These are phyloP conservation scores for Diacarnus erythraeanus DNA, from an alignment of 37 sponge, comb jelly and placozoan genomes.

Conservation along the genomic window DNA sequence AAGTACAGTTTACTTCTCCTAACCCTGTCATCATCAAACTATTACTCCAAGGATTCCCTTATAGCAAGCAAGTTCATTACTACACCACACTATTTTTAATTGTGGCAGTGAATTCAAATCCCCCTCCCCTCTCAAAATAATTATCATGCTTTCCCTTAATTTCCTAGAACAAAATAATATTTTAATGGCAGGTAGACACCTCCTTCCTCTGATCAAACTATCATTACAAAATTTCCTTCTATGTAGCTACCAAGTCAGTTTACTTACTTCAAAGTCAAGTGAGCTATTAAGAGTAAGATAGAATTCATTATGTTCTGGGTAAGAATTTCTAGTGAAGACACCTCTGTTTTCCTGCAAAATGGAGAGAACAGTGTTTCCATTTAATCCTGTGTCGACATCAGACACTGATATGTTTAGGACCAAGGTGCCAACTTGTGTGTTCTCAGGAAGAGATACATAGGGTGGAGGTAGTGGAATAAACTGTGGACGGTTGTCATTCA, in stretches of 20 bases:
- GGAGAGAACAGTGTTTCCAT: constrained; percentile 10
- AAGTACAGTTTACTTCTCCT: neutral
- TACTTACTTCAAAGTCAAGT: constrained; percentile 51
- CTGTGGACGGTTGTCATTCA: constrained; percentile 44
- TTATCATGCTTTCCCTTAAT: no score
- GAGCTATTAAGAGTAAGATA: constrained; percentile 1
- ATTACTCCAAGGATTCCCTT: no score
- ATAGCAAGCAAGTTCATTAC: no score
- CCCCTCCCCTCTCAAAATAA: no score
- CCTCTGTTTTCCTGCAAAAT: neutral
- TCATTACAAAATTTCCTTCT: neutral
- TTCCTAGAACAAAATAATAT: no score
- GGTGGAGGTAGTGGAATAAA: constrained; percentile 1
- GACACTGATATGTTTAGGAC: constrained; percentile 22
- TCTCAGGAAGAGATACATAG: constrained; percentile 26
- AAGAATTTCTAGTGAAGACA: constrained; percentile 13
- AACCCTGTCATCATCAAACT: no score
- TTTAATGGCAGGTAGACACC: no score
- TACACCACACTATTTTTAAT: no score
- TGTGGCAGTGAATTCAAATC: no score
- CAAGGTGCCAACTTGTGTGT: constrained; percentile 25
- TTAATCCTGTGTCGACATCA: constrained; percentile 51
- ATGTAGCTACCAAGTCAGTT: neutral
- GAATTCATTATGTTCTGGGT: constrained; percentile 16
- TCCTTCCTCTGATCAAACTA: no score